phyloP scores from a whole-genome alignment of 1,140 invertebrate species.

The Macrosteles quadrilineatus region DNA sequence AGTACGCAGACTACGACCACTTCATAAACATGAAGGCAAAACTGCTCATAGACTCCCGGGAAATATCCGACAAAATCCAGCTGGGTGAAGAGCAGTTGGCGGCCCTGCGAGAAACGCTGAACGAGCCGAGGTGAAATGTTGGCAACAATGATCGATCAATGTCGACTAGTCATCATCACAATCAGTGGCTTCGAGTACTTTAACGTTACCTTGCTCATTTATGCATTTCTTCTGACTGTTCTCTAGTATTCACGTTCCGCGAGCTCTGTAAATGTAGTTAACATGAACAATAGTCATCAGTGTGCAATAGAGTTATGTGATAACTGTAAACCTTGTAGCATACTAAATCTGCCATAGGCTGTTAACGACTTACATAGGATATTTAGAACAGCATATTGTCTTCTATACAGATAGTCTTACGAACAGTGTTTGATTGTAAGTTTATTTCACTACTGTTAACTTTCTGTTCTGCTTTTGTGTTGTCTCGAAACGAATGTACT shows the following conservation, averaged over 20 bases:
- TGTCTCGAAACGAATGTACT: no score
- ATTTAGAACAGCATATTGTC: not conserved
- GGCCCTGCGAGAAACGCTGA: constrained; percentile 65
- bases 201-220: not conserved
- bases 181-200: not conserved
- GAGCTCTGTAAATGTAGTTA: not conserved
- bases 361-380: not conserved
- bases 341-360: not conserved
- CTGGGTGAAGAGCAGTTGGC: constrained; percentile 81
- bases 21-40: constrained; percentile 93
- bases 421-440: no score
- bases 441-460: no score
- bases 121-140: constrained; percentile 29
- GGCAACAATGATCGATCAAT: not conserved
- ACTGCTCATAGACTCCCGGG: constrained; percentile 79
- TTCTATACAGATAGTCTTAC: no score
- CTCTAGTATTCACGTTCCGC: no score
- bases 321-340: not conserved
- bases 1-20: constrained; percentile 82
- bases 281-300: not conserved
- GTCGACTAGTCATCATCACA: not conserved
- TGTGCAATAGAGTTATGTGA: not conserved
- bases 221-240: not conserved
- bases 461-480: no score
- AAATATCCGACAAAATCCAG: constrained; percentile 86